Evolutionary conservation across 2,888 invertebrate species (phyloP).

Genomic region (Alentia gelatinosa): DNA sequence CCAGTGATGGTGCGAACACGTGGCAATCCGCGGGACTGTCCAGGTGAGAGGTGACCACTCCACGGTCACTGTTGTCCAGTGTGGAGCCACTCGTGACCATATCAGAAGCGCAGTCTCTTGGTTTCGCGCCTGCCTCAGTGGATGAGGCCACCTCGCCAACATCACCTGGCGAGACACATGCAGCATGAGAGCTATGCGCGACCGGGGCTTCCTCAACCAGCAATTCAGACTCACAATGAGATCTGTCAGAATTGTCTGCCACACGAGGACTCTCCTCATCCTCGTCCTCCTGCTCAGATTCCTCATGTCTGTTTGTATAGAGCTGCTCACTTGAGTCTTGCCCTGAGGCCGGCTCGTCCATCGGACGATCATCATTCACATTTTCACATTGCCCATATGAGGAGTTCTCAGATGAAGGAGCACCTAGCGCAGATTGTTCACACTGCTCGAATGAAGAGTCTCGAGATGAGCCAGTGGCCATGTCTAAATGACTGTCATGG

Average conservation of each 20-base stretch:
- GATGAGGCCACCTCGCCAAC: slow-evolving; percentile 24
- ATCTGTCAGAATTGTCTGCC: slow-evolving; percentile 31
- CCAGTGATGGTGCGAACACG: background rate
- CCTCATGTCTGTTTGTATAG: background rate
- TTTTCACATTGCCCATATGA: background rate
- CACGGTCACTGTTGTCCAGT: background rate
- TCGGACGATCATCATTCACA: no score
- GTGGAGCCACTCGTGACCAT: background rate
- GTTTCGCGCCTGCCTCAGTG: background rate
- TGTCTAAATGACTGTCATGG: background rate
- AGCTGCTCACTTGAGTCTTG: background rate
- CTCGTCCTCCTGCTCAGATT: background rate
- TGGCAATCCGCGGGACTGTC: background rate
- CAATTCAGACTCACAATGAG: slow-evolving; percentile 11
- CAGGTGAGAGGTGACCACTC: slow-evolving; percentile 23
- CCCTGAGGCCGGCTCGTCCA: background rate
- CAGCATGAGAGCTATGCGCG: background rate
- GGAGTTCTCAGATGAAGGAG: background rate
- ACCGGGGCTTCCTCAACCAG: background rate
- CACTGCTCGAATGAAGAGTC: background rate
- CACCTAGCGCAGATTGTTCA: background rate
- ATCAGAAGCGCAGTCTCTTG: slow-evolving; percentile 10
- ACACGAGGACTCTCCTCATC: background rate
- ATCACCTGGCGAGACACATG: background rate
- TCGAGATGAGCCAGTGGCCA: background rate